A percentile compares a stretch with the other conserved stretches of the same genome.
Conservation (phyloP, 2,113 vertebrate genomes). For the Rissa tridactyla region DNA sequence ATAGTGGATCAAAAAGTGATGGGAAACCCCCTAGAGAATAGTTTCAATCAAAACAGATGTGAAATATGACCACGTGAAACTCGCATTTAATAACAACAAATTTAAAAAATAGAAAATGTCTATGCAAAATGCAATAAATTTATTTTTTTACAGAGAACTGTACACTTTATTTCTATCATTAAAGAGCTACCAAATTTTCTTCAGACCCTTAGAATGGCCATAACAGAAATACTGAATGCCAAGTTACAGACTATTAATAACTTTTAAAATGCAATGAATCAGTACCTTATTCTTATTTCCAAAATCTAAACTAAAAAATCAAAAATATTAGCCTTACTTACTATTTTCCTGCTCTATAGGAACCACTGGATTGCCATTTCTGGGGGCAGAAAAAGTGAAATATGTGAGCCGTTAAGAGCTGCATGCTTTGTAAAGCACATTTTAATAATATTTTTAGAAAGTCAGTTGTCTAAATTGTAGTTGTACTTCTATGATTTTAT, state of each 20-base stretch:
- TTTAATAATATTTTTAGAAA: neutral
- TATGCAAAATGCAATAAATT: neutral
- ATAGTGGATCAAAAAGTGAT: neutral
- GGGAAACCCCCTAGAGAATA: neutral
- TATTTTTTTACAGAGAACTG: neutral
- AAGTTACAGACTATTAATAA: neutral
- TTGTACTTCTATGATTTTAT: neutral
- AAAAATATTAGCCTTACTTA: constrained; percentile 63
- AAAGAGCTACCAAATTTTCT: neutral
- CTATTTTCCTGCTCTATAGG: constrained; percentile 82
- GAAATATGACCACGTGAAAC: neutral
- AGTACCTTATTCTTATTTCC: neutral
- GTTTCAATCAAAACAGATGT: neutral
- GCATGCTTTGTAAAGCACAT: constrained; percentile 22
- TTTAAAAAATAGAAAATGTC: neutral
- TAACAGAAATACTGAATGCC: neutral
- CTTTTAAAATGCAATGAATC: neutral
- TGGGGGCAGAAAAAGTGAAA: constrained; percentile 70
- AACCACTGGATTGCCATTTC: constrained; percentile 84
- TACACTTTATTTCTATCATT: neutral
- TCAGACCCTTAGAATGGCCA: neutral
- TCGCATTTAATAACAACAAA: neutral
- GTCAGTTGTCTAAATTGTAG: neutral
- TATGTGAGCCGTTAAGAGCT: constrained; percentile 4
- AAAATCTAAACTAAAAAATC: neutral